A percentile compares a stretch with the other conserved stretches of the same genome.
phyloP scores from a whole-genome alignment of 2,113 vertebrate species.

The Pimephales promelas region DNA sequence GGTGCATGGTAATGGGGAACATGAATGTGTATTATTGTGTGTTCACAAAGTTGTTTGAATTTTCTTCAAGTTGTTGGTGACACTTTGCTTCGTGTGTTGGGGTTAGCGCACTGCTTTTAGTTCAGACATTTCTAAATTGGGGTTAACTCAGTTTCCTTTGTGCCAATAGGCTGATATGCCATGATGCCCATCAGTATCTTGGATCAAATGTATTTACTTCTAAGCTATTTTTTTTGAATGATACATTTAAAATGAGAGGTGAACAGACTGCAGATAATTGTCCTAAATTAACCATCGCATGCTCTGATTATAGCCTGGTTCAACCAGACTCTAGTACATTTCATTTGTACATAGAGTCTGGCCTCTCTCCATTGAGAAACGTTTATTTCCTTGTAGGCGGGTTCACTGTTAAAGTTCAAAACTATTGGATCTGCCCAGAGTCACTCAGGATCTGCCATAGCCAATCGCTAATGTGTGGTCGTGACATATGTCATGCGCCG shows the following conservation, averaged over 20 bases:
- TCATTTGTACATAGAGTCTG: no score
- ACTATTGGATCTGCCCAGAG: no score
- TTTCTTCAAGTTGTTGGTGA: conserved; percentile 28
- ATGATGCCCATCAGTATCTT: neutral
- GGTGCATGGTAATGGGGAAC: conserved; percentile 33
- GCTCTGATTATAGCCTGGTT: no score
- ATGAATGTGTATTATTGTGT: neutral
- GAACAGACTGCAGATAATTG: no score
- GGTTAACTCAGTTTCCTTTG: neutral
- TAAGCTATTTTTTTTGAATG: neutral
- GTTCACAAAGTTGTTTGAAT: neutral
- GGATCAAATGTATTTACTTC: neutral
- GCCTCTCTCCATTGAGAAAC: no score
- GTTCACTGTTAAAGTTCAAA: no score
- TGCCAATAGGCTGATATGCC: neutral
- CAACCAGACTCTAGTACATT: no score
- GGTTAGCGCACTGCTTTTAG: neutral
- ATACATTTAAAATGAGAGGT: neutral
- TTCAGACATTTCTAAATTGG: neutral
- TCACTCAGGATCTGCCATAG: no score
- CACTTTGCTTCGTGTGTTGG: neutral
- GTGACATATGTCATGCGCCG: no score
- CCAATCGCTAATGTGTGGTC: no score
- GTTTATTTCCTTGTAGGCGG: no score
- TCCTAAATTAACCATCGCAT: no score